These are phyloP conservation scores for Ganaspis sp. DNA, from an alignment of 1,140 invertebrate species.

Conservation along the genomic window DNA sequence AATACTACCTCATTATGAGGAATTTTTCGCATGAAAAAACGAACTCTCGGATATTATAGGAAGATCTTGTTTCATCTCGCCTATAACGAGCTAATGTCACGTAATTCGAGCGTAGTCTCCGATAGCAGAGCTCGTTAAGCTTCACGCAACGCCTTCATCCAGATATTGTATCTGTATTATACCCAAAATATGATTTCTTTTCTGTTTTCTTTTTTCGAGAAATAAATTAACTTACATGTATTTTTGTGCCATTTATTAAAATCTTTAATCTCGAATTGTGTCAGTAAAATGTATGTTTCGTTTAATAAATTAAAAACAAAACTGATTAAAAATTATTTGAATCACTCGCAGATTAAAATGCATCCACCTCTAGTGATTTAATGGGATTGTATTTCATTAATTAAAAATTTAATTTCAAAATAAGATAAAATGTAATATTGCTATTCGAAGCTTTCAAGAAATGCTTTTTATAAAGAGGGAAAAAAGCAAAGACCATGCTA, in stretches of 20 bases:
- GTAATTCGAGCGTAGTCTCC: conserved; percentile 2
- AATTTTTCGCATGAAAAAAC: conserved; percentile 2
- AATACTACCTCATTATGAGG: not conserved
- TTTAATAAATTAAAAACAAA: no score
- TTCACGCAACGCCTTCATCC: conserved; percentile 10
- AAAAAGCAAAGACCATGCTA: not conserved
- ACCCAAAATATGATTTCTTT: not conserved
- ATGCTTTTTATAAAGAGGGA: not conserved
- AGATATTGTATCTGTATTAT: not conserved
- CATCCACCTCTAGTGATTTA: no score
- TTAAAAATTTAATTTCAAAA: not conserved
- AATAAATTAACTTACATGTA: not conserved
- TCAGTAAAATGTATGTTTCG: no score
- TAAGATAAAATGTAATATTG: not conserved
- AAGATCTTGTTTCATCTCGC: conserved; percentile 4
- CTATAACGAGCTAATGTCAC: conserved; percentile 17
- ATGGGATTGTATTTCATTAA: no score
- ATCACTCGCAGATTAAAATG: no score
- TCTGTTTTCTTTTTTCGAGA: not conserved
- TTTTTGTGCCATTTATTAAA: not conserved
- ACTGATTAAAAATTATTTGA: no score
- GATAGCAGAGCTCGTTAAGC: conserved; percentile 12
- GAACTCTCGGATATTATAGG: conserved; percentile 1
- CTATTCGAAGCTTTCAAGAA: not conserved
- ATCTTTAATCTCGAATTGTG: no score